phyloP scores from a whole-genome alignment of 2,113 vertebrate genomes.

The Oryzias javanicus region DNA sequence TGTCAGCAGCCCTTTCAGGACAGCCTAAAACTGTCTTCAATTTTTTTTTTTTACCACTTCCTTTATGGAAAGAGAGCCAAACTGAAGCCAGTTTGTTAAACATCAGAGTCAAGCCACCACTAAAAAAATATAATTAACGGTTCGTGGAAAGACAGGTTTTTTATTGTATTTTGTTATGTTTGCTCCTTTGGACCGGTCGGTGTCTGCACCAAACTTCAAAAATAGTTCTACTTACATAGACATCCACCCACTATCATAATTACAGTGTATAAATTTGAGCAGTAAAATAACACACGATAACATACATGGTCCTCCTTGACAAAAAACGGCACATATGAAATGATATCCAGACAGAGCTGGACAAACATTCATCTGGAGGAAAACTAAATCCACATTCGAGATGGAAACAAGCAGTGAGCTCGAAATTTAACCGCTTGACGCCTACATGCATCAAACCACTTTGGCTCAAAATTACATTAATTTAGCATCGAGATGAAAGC shows the following conservation, averaged over 20 bases:
- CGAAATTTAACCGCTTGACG: too few relatives aligned
- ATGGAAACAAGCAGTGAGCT: too few relatives aligned
- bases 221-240: conserved; percentile 49
- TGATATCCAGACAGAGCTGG: conserved; percentile 46
- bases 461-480: too few relatives aligned
- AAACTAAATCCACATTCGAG: too few relatives aligned
- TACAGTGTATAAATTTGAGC: conserved; percentile 50
- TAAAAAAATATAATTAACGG: conserved; percentile 68
- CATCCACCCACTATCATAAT: conserved; percentile 56
- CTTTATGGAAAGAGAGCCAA: conserved; percentile 50
- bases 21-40: conserved; percentile 43
- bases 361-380: conserved; percentile 25
- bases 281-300: conserved; percentile 43
- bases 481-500: too few relatives aligned
- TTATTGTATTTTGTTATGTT: conserved; percentile 25
- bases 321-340: conserved; percentile 46
- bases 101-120: conserved; percentile 65
- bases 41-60: conserved; percentile 41
- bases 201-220: conserved; percentile 51
- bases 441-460: too few relatives aligned
- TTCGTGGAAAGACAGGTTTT: conserved; percentile 46
- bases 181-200: conserved; percentile 17
- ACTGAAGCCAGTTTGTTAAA: conserved; percentile 51
- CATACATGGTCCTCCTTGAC: conserved; percentile 31
- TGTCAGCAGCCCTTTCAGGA: conserved; percentile 45